phyloP scores from a whole-genome alignment of 2,113 vertebrate species.

The Formicarius rufipectus region DNA sequence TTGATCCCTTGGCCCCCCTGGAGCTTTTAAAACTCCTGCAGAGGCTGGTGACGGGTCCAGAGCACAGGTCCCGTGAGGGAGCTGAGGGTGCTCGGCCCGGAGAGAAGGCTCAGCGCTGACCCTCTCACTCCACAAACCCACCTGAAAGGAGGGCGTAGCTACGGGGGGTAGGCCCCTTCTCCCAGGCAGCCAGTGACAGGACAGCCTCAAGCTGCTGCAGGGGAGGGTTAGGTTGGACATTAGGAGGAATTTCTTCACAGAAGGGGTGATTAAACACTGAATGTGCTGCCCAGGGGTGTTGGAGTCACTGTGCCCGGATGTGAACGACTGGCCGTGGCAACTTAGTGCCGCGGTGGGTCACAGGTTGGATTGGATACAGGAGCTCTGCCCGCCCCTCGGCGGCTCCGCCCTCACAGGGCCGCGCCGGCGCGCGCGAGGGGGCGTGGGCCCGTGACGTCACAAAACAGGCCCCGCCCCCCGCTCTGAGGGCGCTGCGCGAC shows the following conservation, averaged over 20 bases:
- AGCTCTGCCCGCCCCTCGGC: too few relatives aligned
- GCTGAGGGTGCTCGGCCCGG: not conserved
- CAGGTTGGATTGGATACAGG: rapidly evolving
- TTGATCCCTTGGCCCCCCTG: not conserved
- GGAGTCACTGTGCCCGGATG: too few relatives aligned
- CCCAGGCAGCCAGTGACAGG: rapidly evolving
- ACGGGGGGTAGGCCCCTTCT: too few relatives aligned
- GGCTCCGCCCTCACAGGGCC: too few relatives aligned
- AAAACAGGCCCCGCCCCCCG: too few relatives aligned
- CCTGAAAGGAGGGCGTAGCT: too few relatives aligned
- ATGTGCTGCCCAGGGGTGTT: rapidly evolving
- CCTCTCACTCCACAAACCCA: not conserved
- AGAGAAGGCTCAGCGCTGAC: not conserved
- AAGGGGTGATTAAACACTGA: not conserved
- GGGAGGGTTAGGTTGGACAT: not conserved
- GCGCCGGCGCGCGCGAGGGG: too few relatives aligned
- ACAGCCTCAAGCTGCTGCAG: too few relatives aligned
- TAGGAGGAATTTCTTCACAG: not conserved
- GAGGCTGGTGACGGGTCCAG: too few relatives aligned
- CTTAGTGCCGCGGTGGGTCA: rapidly evolving
- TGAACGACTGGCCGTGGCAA: not conserved
- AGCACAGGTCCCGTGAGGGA: not conserved
- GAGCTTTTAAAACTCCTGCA: not conserved
- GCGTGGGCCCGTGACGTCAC: too few relatives aligned
- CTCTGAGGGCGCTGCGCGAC: too few relatives aligned